phyloP scores from a whole-genome alignment of 1,140 invertebrate genomes.

The Drepana arcuata region DNA sequence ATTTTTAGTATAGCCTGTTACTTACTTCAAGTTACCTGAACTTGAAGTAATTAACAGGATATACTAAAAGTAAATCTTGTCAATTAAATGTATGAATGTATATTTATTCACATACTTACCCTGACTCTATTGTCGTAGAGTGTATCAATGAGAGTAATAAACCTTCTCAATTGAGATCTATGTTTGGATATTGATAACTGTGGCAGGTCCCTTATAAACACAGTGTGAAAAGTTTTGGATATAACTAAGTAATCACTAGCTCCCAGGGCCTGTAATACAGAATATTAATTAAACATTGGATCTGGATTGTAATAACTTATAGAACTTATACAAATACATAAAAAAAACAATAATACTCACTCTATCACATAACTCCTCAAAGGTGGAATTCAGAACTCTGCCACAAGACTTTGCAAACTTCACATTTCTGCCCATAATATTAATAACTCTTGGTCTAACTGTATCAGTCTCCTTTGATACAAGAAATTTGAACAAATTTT shows the following conservation, averaged over 20 bases:
- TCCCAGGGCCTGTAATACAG: conserved; percentile 83
- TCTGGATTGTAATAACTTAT: too few relatives aligned
- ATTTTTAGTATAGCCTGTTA: too few relatives aligned
- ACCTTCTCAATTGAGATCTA: conserved; percentile 90
- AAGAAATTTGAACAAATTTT: conserved; percentile 91
- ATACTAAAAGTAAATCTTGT: too few relatives aligned
- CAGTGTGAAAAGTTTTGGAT: conserved; percentile 93
- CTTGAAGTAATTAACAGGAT: too few relatives aligned
- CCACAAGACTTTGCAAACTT: conserved; percentile 93
- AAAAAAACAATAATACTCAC: too few relatives aligned
- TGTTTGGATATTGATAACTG: conserved; percentile 80
- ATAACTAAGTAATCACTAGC: conserved; percentile 95
- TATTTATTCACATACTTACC: conserved; percentile 68
- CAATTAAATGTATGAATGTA: too few relatives aligned
- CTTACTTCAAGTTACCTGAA: too few relatives aligned
- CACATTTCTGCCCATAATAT: conserved; percentile 91
- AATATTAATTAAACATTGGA: too few relatives aligned
- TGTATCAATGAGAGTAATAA: conserved; percentile 98
- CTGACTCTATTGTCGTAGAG: conserved; percentile 95
- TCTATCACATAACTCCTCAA: conserved; percentile 92
- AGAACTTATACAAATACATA: too few relatives aligned
- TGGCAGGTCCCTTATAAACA: conserved; percentile 93
- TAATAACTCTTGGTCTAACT: conserved; percentile 86
- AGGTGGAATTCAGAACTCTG: conserved; percentile 89
- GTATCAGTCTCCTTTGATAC: conserved; percentile 92